These are phyloP conservation scores for Urechis unicinctus DNA, from an alignment of 2,888 invertebrate genomes.

Conservation along the genomic window DNA sequence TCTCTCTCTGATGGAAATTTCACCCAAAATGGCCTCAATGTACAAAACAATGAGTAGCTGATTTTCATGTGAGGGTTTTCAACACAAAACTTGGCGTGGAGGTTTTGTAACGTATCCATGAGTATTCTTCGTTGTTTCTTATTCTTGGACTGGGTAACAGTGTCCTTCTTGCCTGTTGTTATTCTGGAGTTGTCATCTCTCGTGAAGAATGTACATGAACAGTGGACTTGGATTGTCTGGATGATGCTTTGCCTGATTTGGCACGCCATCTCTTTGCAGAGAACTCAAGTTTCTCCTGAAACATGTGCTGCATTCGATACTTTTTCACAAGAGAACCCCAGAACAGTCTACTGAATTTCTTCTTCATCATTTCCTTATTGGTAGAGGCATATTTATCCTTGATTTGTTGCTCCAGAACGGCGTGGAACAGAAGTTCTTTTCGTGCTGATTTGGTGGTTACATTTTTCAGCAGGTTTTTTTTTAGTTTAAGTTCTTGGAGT, in stretches of 20 bases:
- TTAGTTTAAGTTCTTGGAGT: background rate
- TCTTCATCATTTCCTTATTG: background rate
- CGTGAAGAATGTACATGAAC: background rate
- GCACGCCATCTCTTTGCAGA: background rate
- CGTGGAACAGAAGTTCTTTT: background rate
- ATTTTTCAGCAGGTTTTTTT: background rate
- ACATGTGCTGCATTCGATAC: background rate
- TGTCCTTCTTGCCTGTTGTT: background rate
- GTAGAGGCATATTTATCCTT: background rate
- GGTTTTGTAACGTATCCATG: background rate
- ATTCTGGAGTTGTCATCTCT: background rate
- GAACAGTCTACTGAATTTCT: background rate
- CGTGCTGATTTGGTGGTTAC: background rate
- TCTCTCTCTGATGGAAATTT: background rate
- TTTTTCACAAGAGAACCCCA: background rate
- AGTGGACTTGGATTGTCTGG: no score
- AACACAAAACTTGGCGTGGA: background rate
- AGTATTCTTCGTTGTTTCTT: background rate
- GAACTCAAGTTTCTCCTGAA: background rate
- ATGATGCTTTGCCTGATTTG: background rate
- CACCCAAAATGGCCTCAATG: slow-evolving; percentile 21
- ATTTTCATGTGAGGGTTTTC: background rate
- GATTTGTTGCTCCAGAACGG: background rate
- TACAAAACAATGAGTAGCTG: slow-evolving; percentile 16
- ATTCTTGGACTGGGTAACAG: background rate